Evolutionary conservation across 2,113 vertebrate genomes (phyloP).

Genomic region (Sterna hirundo): DNA sequence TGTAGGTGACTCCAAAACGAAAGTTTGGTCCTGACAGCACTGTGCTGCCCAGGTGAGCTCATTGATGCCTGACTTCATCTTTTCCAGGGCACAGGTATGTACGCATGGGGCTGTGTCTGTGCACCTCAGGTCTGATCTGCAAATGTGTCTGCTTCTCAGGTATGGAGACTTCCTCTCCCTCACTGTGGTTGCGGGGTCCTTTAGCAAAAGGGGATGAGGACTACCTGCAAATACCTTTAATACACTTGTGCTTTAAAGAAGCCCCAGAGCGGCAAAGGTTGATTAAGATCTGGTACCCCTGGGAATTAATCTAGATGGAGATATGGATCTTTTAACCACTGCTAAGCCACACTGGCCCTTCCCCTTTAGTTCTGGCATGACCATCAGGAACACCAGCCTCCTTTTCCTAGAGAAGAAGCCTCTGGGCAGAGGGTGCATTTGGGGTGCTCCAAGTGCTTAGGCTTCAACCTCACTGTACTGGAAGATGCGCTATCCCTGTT

Average conservation of each 20-base stretch:
- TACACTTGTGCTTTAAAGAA: not conserved
- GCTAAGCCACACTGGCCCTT: not conserved
- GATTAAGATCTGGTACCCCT: not conserved
- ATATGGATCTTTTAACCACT: not conserved
- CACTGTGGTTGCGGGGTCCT: not conserved
- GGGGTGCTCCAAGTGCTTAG: not conserved
- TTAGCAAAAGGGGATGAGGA: not conserved
- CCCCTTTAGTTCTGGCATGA: not conserved
- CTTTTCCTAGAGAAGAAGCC: not conserved
- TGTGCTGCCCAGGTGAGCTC: not conserved
- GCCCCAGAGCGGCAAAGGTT: not conserved
- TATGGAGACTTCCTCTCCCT: not conserved
- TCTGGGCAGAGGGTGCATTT: not conserved
- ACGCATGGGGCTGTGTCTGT: not conserved
- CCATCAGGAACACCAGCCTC: not conserved
- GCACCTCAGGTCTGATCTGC: not conserved
- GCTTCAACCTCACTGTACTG: not conserved
- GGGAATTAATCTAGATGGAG: not conserved
- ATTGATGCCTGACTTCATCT: not conserved
- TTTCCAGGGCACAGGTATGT: rapidly evolving
- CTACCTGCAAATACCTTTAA: not conserved
- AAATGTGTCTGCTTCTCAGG: not conserved
- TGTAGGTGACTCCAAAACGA: not conserved
- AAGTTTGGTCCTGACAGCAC: not conserved
- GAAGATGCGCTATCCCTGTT: not conserved